Base-by-base conservation (phyloP, 2,797 vertebrate genomes). In the Onychomys leucogaster region DNA sequence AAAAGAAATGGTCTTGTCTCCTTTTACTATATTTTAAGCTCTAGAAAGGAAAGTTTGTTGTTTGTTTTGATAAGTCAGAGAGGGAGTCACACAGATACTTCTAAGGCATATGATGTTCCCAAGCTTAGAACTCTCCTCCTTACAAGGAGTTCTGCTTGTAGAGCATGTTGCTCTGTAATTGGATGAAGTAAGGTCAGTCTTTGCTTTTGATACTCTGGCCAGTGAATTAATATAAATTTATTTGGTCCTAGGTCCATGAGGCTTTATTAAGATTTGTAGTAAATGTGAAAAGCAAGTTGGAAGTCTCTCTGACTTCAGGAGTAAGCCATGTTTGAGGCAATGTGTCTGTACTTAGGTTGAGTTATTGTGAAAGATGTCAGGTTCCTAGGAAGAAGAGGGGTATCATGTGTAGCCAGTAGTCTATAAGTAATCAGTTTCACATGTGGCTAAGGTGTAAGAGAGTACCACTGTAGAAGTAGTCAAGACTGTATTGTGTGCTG, bases 181-280 rank as follows among this genome's bases (percentile, higher is more conserved):
- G 14, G 46, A n/a, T 37, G 16, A 90, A 95, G 57, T 81, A 82
- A 86, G 9, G n/a, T 83, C 52, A 92, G 16, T 34, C 27, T 63
- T 86, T 94, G 76, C 29, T 89, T 95, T 89, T 93, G 55, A 80
- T 89, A 97, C 41, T 91, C 49, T 67, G 5, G 10, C 55, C 77
- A 94, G 5, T 90, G 37, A 85, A n/a, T 94, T 95, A 81, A 52
- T 82, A 95, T 55, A 95, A 81, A 76, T 91, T 29, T 12, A 65
- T 80, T 92, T 89, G 49, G 88, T 96, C 71, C 59, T 89, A 14
- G 16, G 11, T 23, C 29, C 91, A 75, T 46, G 25, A 80, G 5
- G 69, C n/a, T 95, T 91, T 67, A 71, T 80, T 94, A 83, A 77
- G 37, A 46, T 86, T 29, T 92, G 14, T 89, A 94, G 85, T 65